Evolutionary conservation across 1,140 invertebrate genomes (phyloP), one percentile per base, ranked within the genome.

Genomic region (Drosophila orosa): DNA sequence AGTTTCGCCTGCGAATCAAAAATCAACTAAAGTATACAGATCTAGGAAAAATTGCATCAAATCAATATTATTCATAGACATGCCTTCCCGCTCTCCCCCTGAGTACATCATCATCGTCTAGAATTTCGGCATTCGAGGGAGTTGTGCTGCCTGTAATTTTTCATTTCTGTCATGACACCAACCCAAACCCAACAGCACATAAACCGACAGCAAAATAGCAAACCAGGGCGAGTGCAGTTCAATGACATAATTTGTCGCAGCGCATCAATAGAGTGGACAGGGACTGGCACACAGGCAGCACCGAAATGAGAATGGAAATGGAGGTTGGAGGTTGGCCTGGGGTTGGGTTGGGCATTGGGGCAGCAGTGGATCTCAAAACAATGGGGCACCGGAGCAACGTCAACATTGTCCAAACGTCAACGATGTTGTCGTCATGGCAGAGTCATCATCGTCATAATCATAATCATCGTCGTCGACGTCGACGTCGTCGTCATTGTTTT

Each of bases 211-310:
- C 33, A 31, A 65, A 74, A 60, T 35, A 33, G 67, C 45, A 50
- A 65, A 74, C 74, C 67, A 72, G 65, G 55, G 44, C 40, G 78
- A 77, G 50, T 83, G 72, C 75, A 84, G 84, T 87, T 84, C 84
- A 89, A 87, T 87, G 84, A 89, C 84, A 87, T 87, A 87, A 89
- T 87, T 87, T 87, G 84, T 87, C 77, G 84, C 84, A 89, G 62
- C 55, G 72, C 84, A 87, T 87, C 84, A 87, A 87, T 89, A 61
- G 65, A 80, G 60, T 78, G 78, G 83, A 78, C 66, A 67, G 44
- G 39, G 37, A 74, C 42, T 39, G 52, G 40, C 47, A 19, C 19
- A 29, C n/a, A 10, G 35, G 48, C 67, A 73, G 48, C 67, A 73
- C 10, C 39, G 17, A 74, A 33, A 42, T 27, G 45, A 37, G 39